Evolutionary conservation across 2,113 vertebrate species (phyloP), one percentile per base, ranked within the genome.

Genomic region (Semnornis frantzii): DNA sequence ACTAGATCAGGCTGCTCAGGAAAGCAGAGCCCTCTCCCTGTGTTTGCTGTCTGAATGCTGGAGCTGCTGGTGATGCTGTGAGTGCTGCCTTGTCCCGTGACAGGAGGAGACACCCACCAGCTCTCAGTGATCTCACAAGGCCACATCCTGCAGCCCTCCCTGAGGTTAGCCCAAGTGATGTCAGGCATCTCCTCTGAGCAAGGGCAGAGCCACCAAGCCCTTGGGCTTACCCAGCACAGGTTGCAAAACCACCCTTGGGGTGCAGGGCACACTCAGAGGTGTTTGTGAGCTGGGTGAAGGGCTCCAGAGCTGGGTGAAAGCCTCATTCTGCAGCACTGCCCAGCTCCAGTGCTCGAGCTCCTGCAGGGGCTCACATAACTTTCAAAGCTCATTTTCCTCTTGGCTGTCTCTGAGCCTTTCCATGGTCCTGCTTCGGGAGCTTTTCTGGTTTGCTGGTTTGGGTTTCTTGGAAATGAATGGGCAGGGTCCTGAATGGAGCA

Each of bases 311-410:
- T 3, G 3, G 27, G 15, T 27, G 63, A 42, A 1, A 3, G 18
- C 24, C 18, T 7, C 0, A 0, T 10, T 7, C 34, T 74, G 10
- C 28, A 19, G 0, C 9, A 0, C 0, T 6, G 16, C 6, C 14
- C 34, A 0, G 20, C 4, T n/a, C 7, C 17, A 7, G 31, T 3
- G 12, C 77, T n/a, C 46, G 10, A 11, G n/a, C 42, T 3, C n/a
- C 69, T 12, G 27, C 3, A 2, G 64, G 23, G 69, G 17, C 64
- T 69, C 48, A 1, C 20, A 1, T 3, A 1, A 12, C 44, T 58
- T 63, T 17, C 31, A 27, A 15, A 71, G 11, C 34, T 34, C 9
- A 55, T 77, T 42, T 14, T 14, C 30, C 15, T 39, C 39, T 30
- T 30, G 6, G 10, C 21, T 70, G 63, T 6, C 25, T 50, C 42